phyloP scores from a whole-genome alignment of 2,797 vertebrate species.

The Melanotaenia nigrans region DNA sequence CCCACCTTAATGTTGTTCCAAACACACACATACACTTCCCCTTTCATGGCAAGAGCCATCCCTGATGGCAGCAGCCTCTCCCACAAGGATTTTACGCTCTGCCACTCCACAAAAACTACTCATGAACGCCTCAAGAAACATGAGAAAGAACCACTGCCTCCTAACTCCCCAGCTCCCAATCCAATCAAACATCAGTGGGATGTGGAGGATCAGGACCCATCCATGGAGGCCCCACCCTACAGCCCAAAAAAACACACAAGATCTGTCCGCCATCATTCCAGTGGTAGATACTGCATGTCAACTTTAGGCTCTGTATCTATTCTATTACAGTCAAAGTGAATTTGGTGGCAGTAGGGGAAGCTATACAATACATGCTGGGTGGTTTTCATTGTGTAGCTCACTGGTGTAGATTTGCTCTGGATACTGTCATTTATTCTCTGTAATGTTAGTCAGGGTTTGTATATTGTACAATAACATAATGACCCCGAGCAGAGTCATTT shows the following conservation, averaged over 20 bases:
- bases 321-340: not conserved
- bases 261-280: not conserved
- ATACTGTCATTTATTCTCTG: not conserved
- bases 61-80: not conserved
- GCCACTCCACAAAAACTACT: slow-evolving; percentile 6
- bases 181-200: slow-evolving; percentile 22
- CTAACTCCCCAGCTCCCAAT: slow-evolving; percentile 23
- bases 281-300: not conserved
- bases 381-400: not conserved
- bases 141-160: slow-evolving; percentile 8
- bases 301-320: not conserved
- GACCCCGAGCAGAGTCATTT: not conserved
- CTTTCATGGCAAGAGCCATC: not conserved
- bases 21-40: not conserved
- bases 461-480: not conserved
- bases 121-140: slow-evolving; percentile 12
- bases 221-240: not conserved
- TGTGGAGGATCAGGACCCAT: slow-evolving; percentile 10
- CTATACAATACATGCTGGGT: not conserved
- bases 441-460: not conserved
- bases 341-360: not conserved
- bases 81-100: not conserved
- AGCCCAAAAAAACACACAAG: not conserved
- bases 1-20: not conserved
- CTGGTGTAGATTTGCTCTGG: not conserved